Base-by-base conservation (phyloP, 2,113 vertebrate species). In the Calidris pugnax region DNA sequence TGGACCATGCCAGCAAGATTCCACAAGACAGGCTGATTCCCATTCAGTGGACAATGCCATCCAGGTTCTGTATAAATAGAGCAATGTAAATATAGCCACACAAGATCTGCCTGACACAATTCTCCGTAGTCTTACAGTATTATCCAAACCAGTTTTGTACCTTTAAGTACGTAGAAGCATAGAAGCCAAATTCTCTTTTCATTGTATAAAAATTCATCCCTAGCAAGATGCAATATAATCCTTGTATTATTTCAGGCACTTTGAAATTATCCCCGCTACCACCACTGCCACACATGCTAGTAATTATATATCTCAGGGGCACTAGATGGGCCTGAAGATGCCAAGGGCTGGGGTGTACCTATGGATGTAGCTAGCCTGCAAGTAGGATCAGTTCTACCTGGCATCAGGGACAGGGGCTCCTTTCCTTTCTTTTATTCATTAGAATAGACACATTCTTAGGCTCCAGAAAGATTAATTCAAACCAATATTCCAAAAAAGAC, bases 281-380 rank as follows among this genome's bases (percentile, higher is more conserved):
- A 71, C 8, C 24, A 48, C 17, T 35, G 41, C 10, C 37, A 75
- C 30, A 62, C 3, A 13, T 8, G 20, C 1, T 48, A 39, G 26
- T 30, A 66, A 57, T 48, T 90, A 68, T 53, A 2, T 45, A 27
- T 63, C 27, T 82, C 53, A 18, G 10, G 27, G 14, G 3, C 6
- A 75, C 5, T 71, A 7, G 4, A 35, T 81, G 39, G 35, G 4
- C 50, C 24, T 79, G 63, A 72, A 33, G n/a, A 28, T 68, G 14
- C 7, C n/a, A 67, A 59, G 8, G n/a, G 15, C 7, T 3, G 0
- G 12, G 41, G 0, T 50, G 9, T n/a, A 5, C 10, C 10, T 56
- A 9, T 47, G 32, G 24, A 50, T 45, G 9, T 7, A 80, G 12
- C 7, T 32, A 89, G 10, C 3, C 13, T 63, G 28, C 9, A 9